A percentile compares a stretch with the other conserved stretches of the same genome.
phyloP scores from a whole-genome alignment of 1,140 invertebrate genomes.

The Vollenhovia emeryi region DNA sequence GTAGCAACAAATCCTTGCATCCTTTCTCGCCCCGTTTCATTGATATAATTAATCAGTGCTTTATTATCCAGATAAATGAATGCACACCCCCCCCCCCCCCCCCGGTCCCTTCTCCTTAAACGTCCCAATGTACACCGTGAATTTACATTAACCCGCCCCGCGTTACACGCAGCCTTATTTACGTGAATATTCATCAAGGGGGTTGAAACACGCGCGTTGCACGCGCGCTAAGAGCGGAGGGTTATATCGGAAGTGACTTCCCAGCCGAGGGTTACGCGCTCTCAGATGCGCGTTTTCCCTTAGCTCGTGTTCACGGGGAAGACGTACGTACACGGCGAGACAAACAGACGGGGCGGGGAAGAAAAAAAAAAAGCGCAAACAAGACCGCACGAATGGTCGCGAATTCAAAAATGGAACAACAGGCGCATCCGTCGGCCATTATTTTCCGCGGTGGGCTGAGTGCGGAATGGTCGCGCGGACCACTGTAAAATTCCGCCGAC shows the following conservation, averaged over 20 bases:
- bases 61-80: slow-evolving; percentile 48
- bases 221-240: slow-evolving; percentile 18
- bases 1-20: background rate
- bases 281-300: slow-evolving; percentile 19
- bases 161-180: slow-evolving; percentile 67
- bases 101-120: slow-evolving; percentile 7
- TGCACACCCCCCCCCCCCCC: slow-evolving; percentile 19
- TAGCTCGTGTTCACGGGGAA: slow-evolving; percentile 14
- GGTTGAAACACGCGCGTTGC: slow-evolving; percentile 61
- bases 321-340: background rate
- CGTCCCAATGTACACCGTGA: slow-evolving; percentile 14
- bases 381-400: slow-evolving; percentile 66
- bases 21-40: background rate
- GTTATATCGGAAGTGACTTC: slow-evolving; percentile 30
- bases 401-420: slow-evolving; percentile 77
- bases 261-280: slow-evolving; percentile 10
- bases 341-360: background rate
- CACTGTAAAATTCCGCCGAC: slow-evolving; percentile 50
- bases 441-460: slow-evolving; percentile 68
- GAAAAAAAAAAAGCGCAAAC: slow-evolving; percentile 64
- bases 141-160: slow-evolving; percentile 68
- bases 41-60: slow-evolving; percentile 47
- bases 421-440: slow-evolving; percentile 72
- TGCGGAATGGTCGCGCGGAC: slow-evolving; percentile 52
- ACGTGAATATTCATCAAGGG: slow-evolving; percentile 70